Evolutionary conservation across 2,888 invertebrate genomes (phyloP), one percentile per base, ranked within the genome.

Genomic region (Ichneumoninae sp.): DNA sequence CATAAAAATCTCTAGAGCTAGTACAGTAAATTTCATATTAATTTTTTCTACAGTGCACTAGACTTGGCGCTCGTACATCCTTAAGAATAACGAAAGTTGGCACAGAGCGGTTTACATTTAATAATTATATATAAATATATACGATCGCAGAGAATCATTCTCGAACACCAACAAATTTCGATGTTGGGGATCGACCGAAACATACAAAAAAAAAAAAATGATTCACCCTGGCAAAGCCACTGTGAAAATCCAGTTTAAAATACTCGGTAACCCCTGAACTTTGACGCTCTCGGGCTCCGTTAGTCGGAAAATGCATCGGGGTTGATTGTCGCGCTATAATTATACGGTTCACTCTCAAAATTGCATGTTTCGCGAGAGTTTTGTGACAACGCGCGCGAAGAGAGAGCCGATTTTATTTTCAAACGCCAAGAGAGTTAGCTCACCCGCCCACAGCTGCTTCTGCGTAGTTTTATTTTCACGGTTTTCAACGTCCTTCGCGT

Each of bases 291-390:
- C 44, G 16, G 4, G 16, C 52, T 54, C 52, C 16, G 52, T 19
- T 19, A 22, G 19, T 44, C 52, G 50, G 22, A 68, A 76, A 62
- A 22, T 62, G 57, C 52, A 68, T 62, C 40, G 57, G 68, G 62
- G 62, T 7, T 40, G 68, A 80, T 80, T 33, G 62, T 44, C 68
- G 52, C 57, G 13, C 36, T 60, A 70, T 75, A 66, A 79, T 70
- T 80, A 80, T 65, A 69, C 65, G 57, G 57, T 50, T 79, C 70
- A 33, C 65, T 57, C 65, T 30, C 26, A 26, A 71, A 83, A 80
- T 83, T 71, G 75, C 62, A 76, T 44, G 75, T 79, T 80, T 26
- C 69, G 40, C 71, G 19, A 54, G n/a, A 71, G 36, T 71, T 54
- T 10, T 26, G 36, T 30, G 47, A 26, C 44, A 62, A 62, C 76